Evolutionary conservation across 92 coral and sea anemone species (phyloP).

Genomic region (Porites cylindrica): DNA sequence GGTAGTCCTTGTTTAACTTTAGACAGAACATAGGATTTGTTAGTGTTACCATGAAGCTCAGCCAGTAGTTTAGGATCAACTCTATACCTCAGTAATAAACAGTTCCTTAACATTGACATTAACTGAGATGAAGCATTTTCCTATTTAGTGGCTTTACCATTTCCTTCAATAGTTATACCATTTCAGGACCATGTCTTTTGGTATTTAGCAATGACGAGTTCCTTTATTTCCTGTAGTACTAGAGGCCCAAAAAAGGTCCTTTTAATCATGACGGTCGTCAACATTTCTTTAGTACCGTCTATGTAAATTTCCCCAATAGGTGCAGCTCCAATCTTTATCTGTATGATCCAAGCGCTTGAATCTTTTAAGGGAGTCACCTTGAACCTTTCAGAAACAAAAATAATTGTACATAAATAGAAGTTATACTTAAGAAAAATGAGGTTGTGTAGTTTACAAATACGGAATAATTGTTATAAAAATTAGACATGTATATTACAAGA

Average conservation of each 20-base stretch:
- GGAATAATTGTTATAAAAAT: too few relatives aligned
- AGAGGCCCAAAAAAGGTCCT: conserved; percentile 2
- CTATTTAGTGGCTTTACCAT: too few relatives aligned
- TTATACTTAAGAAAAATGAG: too few relatives aligned
- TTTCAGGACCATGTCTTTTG: background rate
- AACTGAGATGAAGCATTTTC: too few relatives aligned
- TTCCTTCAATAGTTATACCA: background rate
- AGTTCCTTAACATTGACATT: background rate
- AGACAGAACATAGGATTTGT: background rate
- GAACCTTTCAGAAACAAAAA: background rate
- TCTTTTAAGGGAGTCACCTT: background rate
- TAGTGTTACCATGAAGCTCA: background rate
- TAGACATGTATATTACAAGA: too few relatives aligned
- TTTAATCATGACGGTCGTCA: background rate
- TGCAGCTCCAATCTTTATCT: background rate
- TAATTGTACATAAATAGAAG: too few relatives aligned
- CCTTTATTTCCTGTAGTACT: background rate
- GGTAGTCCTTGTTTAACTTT: too few relatives aligned
- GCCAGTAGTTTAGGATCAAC: background rate
- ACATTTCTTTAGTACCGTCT: background rate
- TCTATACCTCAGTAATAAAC: background rate
- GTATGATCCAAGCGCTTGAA: background rate
- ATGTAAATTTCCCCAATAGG: background rate
- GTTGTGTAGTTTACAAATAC: too few relatives aligned
- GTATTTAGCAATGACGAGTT: background rate